Evolutionary conservation across 2,888 invertebrate species (phyloP), one percentile per base, ranked within the genome.

Genomic region (Eucriotettix oculatus): DNA sequence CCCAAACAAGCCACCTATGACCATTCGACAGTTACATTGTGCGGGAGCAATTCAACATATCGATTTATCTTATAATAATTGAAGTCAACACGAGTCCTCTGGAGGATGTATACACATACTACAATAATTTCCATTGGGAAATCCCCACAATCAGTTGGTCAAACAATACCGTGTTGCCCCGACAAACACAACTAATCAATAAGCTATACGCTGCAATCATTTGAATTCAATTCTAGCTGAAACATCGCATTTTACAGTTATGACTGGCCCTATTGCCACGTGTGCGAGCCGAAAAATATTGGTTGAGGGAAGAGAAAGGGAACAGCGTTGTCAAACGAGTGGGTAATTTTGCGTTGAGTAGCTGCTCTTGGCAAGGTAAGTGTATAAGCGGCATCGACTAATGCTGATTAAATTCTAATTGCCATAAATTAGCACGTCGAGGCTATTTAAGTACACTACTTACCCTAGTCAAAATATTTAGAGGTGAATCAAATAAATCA

Each of bases 101-200:
- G 48, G 48, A 48, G 48, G 48, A n/a, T 48, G 48, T 48, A 48
- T 48, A 48, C 48, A 48, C 48, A 48, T n/a, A 48, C 48, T 48
- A 48, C 59, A 55, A 52, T 61, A 61, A 61, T 61, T 61, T 61
- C 61, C 61, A 59, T 42, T 54, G 61, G 61, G 61, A 61, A 61
- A 61, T 61, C 61, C 56, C 52, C 42, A 58, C 61, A 58, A 60
- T 60, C 60, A 57, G 60, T 56, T 29, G 43, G 43, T 29, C 60
- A 60, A 56, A 60, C 53, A 60, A 16, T 56, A n/a, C 41, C 42
- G 42, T 55, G 55, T 55, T 41, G 14, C 41, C 40, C 55, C 7
- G 55, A 14, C 16, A 55, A 55, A 55, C 55, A 55, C 16, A 55
- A 55, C 55, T 40, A 55, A 55, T 55, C 55, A 55, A 16, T 55